These are phyloP conservation scores for Caprella mutica DNA, from an alignment of 2,888 invertebrate genomes.

Conservation along the genomic window DNA sequence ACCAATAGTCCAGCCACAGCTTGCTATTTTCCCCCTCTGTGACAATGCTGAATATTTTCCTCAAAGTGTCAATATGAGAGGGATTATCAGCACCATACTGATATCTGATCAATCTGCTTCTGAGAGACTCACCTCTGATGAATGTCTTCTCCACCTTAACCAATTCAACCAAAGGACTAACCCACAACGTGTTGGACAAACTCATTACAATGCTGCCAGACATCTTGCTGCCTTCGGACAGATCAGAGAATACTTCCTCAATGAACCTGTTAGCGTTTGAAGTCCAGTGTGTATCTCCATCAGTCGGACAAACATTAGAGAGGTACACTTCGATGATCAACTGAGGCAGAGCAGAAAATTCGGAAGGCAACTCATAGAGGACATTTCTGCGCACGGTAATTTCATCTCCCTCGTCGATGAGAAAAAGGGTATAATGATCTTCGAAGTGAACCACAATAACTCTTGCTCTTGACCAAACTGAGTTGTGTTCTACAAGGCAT, in stretches of 20 bases:
- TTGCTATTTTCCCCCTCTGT: no score
- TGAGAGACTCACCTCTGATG: conserved; percentile 12
- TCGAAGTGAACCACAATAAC: no score
- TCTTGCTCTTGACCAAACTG: conserved; percentile 20
- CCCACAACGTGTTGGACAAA: conserved; percentile 23
- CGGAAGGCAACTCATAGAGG: conserved; percentile 39
- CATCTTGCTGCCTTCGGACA: conserved; percentile 3
- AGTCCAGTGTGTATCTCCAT: conserved; percentile 49
- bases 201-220: conserved; percentile 19
- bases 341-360: conserved; percentile 40
- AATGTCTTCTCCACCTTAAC: conserved; percentile 9
- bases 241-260: conserved; percentile 6
- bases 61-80: conserved; percentile 13
- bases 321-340: conserved; percentile 48
- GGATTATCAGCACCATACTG: conserved; percentile 19
- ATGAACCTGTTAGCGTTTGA: conserved; percentile 19
- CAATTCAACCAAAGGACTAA: conserved; percentile 25
- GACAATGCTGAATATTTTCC: no score
- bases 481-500: conserved; percentile 17
- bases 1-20: no score
- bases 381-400: conserved; percentile 1
- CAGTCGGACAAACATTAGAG: conserved; percentile 46
- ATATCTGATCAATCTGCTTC: conserved; percentile 13
- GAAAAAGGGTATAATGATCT: conserved; percentile 19
- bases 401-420: conserved; percentile 27